A percentile compares a stretch with the other conserved stretches of the same genome.
phyloP scores from a whole-genome alignment of 1,140 invertebrate genomes.

The Andricus grossulariae region DNA sequence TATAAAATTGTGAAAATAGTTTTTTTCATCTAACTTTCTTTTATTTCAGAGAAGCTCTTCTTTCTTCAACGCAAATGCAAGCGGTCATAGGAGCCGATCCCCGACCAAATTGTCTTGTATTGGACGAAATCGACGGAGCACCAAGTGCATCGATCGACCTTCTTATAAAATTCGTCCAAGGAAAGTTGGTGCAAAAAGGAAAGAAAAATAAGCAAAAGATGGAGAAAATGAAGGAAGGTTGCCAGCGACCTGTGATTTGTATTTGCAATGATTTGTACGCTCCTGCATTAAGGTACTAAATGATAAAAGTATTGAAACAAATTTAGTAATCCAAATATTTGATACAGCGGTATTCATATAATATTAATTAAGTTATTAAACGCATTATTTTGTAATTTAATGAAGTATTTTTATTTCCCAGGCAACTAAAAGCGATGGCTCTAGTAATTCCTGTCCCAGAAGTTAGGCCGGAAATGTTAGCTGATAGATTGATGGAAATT shows the following conservation, averaged over 20 bases:
- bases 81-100: constrained; percentile 88
- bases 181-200: constrained; percentile 75
- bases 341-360: no score
- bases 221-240: constrained; percentile 73
- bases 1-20: constrained; percentile 19
- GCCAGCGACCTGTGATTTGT: constrained; percentile 92
- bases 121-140: constrained; percentile 99
- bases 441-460: constrained; percentile 67
- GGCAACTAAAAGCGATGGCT: constrained; percentile 63
- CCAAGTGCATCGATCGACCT: constrained; percentile 89
- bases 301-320: no score
- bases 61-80: constrained; percentile 93
- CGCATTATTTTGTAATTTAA: constrained; percentile 34
- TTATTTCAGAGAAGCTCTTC: constrained; percentile 79
- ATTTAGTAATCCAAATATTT: no score
- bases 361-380: no score
- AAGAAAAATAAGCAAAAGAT: constrained; percentile 78
- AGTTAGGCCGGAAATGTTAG: constrained; percentile 75
- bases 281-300: constrained; percentile 83
- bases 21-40: constrained; percentile 12
- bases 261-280: constrained; percentile 97
- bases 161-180: constrained; percentile 87
- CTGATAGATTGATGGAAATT: constrained; percentile 83
- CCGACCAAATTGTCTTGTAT: constrained; percentile 94
- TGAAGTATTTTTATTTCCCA: constrained; percentile 47